Conservation (phyloP, 2,888 invertebrate species). For the Lepas anatifera region DNA sequence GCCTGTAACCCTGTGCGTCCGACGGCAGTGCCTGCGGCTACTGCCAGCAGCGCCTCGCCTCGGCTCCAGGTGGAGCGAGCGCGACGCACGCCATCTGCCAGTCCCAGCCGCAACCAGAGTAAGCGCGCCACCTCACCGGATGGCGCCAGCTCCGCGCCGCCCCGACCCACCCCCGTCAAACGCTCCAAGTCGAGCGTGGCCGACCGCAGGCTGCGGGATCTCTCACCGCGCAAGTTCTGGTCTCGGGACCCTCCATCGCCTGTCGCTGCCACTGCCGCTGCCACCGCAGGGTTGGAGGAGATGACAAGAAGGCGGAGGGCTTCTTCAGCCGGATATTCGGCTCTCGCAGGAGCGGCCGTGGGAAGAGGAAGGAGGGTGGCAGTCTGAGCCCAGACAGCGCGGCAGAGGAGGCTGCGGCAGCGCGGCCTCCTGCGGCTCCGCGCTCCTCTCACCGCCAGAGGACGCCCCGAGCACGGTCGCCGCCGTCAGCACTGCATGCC, state of each 20-base stretch:
- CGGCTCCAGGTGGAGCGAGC: background rate
- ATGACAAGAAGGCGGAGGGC: background rate
- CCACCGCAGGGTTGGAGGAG: background rate
- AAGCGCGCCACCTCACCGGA: background rate
- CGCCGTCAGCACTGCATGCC: background rate
- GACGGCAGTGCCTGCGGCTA: background rate
- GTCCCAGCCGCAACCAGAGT: background rate
- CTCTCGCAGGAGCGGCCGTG: background rate
- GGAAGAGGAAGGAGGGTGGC: background rate
- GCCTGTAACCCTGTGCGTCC: no score
- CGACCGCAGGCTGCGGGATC: background rate
- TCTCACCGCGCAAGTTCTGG: background rate
- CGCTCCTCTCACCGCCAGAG: background rate
- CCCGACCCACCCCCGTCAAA: background rate
- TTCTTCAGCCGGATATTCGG: conserved; percentile 5
- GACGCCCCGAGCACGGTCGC: background rate
- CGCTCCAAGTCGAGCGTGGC: conserved; percentile 12
- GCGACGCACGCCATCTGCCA: background rate
- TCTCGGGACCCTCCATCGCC: background rate
- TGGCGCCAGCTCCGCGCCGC: background rate
- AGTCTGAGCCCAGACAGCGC: background rate
- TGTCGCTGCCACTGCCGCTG: background rate
- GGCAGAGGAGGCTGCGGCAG: background rate
- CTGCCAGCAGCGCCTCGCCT: background rate
- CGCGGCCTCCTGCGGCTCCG: background rate